A percentile compares a stretch with the other conserved stretches of the same genome.
Evolutionary conservation across 2,797 vertebrate genomes (phyloP).

Genomic region (Spondyliosoma cantharus): DNA sequence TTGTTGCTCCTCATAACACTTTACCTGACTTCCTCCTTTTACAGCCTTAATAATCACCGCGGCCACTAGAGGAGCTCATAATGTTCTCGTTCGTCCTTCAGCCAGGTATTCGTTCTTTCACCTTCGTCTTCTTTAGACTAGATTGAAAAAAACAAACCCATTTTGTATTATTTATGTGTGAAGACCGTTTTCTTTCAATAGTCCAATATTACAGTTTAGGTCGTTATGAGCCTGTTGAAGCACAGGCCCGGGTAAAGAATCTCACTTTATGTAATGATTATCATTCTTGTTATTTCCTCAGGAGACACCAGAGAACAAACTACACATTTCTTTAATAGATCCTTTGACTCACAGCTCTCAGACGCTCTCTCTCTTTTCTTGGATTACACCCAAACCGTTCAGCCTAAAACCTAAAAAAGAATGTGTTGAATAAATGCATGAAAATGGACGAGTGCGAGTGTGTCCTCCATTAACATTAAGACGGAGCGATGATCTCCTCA

Average conservation of each 20-base stretch:
- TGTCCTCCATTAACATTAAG: slow-evolving; percentile 30
- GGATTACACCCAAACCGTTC: slow-evolving; percentile 9
- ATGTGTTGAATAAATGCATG: slow-evolving; percentile 16
- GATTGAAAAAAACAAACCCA: too few relatives aligned
- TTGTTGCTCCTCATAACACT: too few relatives aligned
- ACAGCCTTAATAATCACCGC: too few relatives aligned
- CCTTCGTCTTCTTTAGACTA: too few relatives aligned
- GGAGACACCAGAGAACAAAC: slow-evolving; percentile 18
- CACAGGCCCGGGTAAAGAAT: not conserved
- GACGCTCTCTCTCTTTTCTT: not conserved
- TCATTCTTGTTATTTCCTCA: slow-evolving; percentile 12
- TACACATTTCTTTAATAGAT: slow-evolving; percentile 18
- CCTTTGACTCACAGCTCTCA: not conserved
- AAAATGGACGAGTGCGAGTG: slow-evolving; percentile 27
- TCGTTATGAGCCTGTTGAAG: not conserved
- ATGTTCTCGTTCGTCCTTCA: too few relatives aligned
- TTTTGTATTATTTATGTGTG: not conserved
- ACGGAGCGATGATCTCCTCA: slow-evolving; percentile 32
- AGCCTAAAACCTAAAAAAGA: slow-evolving; percentile 7
- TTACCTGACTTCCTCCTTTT: too few relatives aligned
- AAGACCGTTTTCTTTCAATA: not conserved
- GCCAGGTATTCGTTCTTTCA: too few relatives aligned
- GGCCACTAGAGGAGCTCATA: too few relatives aligned
- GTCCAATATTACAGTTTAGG: not conserved
- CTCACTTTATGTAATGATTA: slow-evolving; percentile 2